Evolutionary conservation across 2,888 invertebrate species (phyloP).

Genomic region (Ichneumoninae sp.): DNA sequence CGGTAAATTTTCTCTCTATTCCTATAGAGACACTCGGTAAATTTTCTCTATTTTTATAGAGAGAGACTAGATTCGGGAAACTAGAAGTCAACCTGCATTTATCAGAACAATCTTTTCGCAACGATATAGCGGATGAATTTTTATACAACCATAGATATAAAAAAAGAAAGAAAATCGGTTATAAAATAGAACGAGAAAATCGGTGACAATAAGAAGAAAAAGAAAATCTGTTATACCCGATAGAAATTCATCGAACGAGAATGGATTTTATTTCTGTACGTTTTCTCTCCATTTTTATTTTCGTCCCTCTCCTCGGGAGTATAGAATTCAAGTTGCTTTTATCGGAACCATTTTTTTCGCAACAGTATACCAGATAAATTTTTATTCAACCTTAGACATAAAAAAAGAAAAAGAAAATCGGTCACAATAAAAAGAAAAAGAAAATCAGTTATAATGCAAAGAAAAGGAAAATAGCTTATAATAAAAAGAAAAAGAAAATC

Average conservation of each 20-base stretch:
- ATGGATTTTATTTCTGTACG: not conserved
- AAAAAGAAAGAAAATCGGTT: too few species aligned
- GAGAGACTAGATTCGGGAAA: not conserved
- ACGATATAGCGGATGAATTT: too few species aligned
- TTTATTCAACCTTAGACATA: too few species aligned
- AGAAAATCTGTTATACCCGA: not conserved
- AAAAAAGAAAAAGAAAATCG: not conserved
- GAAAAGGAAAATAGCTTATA: too few species aligned
- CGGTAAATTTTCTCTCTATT: too few species aligned
- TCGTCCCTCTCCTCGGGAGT: not conserved
- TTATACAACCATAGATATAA: too few species aligned
- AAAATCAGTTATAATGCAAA: not conserved
- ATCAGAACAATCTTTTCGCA: conserved; percentile 39
- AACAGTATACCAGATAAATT: too few species aligned
- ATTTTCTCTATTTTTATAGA: not conserved
- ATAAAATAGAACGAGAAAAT: not conserved
- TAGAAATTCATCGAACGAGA: not conserved
- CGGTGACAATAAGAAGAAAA: not conserved
- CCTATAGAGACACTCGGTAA: too few species aligned
- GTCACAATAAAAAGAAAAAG: not conserved
- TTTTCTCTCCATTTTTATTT: not conserved
- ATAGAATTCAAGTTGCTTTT: conserved; percentile 9
- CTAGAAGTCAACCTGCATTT: conserved; percentile 6
- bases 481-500: not conserved
- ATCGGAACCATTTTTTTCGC: conserved; percentile 37